phyloP scores from a whole-genome alignment of 2,113 vertebrate species.

The Hassar affinis region DNA sequence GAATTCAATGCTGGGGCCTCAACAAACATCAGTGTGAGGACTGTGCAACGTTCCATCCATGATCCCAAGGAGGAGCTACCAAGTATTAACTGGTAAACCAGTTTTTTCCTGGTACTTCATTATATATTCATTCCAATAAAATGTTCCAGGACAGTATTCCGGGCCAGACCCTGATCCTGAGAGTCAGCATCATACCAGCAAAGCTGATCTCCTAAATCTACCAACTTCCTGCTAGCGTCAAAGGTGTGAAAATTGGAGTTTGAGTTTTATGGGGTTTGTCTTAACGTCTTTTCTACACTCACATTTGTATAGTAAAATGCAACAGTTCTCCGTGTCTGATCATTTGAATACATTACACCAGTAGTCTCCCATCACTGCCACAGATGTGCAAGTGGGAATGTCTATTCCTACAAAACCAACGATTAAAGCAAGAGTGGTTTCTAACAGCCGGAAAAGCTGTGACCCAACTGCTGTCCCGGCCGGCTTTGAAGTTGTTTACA shows the following conservation, averaged over 20 bases:
- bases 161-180: no score
- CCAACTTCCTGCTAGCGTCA: neutral
- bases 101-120: no score
- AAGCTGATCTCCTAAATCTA: neutral
- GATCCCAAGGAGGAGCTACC: no score
- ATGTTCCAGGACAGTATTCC: neutral
- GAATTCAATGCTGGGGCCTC: no score
- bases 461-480: slow-evolving; percentile 32
- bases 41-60: no score
- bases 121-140: neutral
- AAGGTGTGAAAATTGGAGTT: slow-evolving; percentile 6
- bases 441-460: slow-evolving; percentile 36
- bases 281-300: slow-evolving; percentile 24
- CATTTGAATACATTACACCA: neutral
- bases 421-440: slow-evolving; percentile 21
- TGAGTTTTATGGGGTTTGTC: neutral
- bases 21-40: no score
- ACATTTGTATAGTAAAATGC: slow-evolving; percentile 38
- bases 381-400: neutral
- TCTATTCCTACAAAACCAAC: neutral
- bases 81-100: no score
- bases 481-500: slow-evolving; percentile 69
- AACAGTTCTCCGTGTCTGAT: neutral
- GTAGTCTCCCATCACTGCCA: neutral
- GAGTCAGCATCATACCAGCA: neutral